These are phyloP conservation scores for Salticus scenicus DNA, from an alignment of 2,888 invertebrate species.

Conservation along the genomic window DNA sequence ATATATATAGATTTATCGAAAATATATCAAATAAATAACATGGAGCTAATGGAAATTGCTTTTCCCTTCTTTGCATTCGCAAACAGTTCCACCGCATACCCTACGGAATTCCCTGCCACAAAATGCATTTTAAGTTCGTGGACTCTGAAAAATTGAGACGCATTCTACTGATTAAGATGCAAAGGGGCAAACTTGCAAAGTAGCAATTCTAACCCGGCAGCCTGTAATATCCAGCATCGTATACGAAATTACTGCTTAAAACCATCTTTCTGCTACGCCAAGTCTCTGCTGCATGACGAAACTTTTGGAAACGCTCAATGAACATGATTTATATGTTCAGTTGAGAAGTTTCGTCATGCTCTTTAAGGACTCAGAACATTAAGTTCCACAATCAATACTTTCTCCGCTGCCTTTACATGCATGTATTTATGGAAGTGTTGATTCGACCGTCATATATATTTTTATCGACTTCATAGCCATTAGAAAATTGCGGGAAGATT, in stretches of 20 bases:
- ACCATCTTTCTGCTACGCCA: slow-evolving; percentile 57
- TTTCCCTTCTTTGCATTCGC: slow-evolving; percentile 7
- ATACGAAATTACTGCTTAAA: slow-evolving; percentile 60
- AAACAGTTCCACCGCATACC: slow-evolving; percentile 2
- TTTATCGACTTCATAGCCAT: slow-evolving; percentile 19
- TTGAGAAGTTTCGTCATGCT: slow-evolving; percentile 41
- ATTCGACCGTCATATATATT: slow-evolving; percentile 35
- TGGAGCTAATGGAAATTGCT: no score
- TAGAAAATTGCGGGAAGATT: not conserved
- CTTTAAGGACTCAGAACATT: slow-evolving; percentile 48
- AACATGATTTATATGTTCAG: slow-evolving; percentile 51
- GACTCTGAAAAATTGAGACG: slow-evolving; percentile 57
- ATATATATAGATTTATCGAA: no score
- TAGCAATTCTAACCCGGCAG: slow-evolving; percentile 54
- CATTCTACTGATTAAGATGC: slow-evolving; percentile 58
- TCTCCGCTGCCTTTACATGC: slow-evolving; percentile 21
- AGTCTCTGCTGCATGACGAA: slow-evolving; percentile 57
- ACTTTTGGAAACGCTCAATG: slow-evolving; percentile 68
- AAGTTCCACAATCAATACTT: slow-evolving; percentile 61
- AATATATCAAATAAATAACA: slow-evolving; percentile 13
- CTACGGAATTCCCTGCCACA: slow-evolving; percentile 9
- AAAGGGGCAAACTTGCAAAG: slow-evolving; percentile 53
- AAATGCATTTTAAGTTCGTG: slow-evolving; percentile 54
- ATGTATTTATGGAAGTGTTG: slow-evolving; percentile 40
- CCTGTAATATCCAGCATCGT: slow-evolving; percentile 57